Percentiles rank a stretch among this genome's conserved stretches.
Evolutionary conservation across 2,888 invertebrate genomes (phyloP).

Genomic region (Caenorhabditis zanzibari): DNA sequence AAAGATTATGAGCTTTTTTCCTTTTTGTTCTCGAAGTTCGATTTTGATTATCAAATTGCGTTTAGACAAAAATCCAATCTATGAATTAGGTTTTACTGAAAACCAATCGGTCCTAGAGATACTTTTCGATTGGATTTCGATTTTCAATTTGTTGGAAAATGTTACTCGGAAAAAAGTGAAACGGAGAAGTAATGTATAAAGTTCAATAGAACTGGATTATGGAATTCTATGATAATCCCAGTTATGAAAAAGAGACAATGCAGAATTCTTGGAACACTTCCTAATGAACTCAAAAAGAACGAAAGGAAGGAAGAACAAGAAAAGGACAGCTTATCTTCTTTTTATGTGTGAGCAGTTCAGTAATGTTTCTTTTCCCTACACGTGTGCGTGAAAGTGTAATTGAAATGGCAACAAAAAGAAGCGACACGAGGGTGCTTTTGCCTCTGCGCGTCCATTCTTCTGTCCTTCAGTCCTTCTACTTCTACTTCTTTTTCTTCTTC

Average conservation of each 20-base stretch:
- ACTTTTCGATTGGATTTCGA: too few relatives aligned
- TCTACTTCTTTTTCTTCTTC: slow-evolving; percentile 32
- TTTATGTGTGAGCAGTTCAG: slow-evolving; percentile 30
- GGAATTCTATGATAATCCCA: not conserved
- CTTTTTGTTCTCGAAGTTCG: too few relatives aligned
- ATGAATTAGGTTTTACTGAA: too few relatives aligned
- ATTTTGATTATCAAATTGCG: too few relatives aligned
- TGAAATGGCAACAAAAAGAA: slow-evolving; percentile 58
- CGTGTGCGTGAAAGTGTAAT: slow-evolving; percentile 58
- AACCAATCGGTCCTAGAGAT: too few relatives aligned
- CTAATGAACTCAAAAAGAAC: not conserved
- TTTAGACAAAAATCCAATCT: too few relatives aligned
- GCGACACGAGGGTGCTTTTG: slow-evolving; percentile 24
- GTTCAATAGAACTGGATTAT: too few relatives aligned
- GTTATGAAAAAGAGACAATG: not conserved
- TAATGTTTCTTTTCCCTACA: slow-evolving; percentile 27
- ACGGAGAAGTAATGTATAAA: too few relatives aligned
- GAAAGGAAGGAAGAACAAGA: not conserved
- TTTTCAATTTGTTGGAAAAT: too few relatives aligned
- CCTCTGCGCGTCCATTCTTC: slow-evolving; percentile 40
- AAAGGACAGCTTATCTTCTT: slow-evolving; percentile 12
- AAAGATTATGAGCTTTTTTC: too few relatives aligned
- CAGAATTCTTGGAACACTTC: not conserved
- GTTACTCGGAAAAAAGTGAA: too few relatives aligned
- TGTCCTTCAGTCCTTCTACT: slow-evolving; percentile 25